These are phyloP conservation scores for Neomorphus geoffroyi DNA, from an alignment of 2,797 vertebrate genomes.

Conservation along the genomic window DNA sequence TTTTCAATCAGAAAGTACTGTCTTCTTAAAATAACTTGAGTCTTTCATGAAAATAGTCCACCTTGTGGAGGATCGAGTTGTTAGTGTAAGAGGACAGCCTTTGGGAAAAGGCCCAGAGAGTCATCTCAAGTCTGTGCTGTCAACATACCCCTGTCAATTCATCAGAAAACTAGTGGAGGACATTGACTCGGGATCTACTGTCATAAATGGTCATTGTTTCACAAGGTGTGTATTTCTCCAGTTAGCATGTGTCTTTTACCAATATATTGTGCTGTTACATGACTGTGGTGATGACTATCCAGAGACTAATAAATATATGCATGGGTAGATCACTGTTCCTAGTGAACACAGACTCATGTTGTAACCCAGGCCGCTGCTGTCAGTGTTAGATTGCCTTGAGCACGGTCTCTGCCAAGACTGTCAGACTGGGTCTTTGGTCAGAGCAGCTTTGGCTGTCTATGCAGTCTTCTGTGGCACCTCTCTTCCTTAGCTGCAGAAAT, in stretches of 20 bases:
- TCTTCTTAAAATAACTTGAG: background rate
- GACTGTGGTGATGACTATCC: background rate
- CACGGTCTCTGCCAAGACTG: background rate
- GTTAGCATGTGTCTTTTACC: background rate
- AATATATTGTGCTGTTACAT: background rate
- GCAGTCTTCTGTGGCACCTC: background rate
- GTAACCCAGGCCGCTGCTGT: background rate
- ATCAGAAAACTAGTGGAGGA: background rate
- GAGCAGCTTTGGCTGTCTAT: background rate
- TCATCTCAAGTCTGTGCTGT: background rate
- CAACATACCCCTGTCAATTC: background rate
- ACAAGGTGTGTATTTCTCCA: background rate
- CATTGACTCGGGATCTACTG: background rate
- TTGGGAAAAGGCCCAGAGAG: background rate
- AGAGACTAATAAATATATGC: background rate
- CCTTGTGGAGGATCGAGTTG: background rate
- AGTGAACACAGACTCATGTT: background rate
- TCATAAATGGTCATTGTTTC: background rate
- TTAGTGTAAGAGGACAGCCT: background rate
- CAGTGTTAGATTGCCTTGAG: background rate
- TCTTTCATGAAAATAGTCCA: background rate
- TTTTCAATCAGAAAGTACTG: background rate
- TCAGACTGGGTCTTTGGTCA: background rate
- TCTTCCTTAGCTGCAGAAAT: background rate
- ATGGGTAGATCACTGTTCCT: background rate